These are phyloP conservation scores for Verasper variegatus DNA, from an alignment of 2,113 vertebrate species.

Conservation along the genomic window DNA sequence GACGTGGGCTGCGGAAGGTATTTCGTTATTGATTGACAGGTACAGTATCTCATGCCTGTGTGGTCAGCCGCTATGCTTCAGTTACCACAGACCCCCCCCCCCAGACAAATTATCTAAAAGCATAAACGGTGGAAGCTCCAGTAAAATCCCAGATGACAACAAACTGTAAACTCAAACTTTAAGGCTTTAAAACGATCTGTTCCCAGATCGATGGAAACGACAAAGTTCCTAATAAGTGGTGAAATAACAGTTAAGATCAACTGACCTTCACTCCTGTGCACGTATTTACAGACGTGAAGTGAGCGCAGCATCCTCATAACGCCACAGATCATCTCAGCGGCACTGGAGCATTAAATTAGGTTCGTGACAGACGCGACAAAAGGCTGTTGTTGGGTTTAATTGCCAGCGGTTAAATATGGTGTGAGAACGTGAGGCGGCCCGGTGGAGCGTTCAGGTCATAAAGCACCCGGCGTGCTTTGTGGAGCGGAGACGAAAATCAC, in stretches of 20 bases:
- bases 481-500: slow-evolving; percentile 56
- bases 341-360: slow-evolving; percentile 64
- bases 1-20: no score
- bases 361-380: slow-evolving; percentile 55
- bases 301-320: slow-evolving; percentile 26
- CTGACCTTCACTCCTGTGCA: slow-evolving; percentile 7
- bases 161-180: neutral
- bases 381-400: slow-evolving; percentile 64
- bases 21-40: neutral
- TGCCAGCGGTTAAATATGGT: slow-evolving; percentile 65
- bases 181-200: neutral
- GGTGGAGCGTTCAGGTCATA: slow-evolving; percentile 55
- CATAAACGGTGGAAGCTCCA: neutral
- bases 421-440: slow-evolving; percentile 50
- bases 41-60: neutral
- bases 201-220: neutral
- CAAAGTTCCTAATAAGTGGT: neutral
- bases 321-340: slow-evolving; percentile 51
- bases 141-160: neutral
- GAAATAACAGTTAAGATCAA: neutral
- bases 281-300: slow-evolving; percentile 1
- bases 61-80: no score
- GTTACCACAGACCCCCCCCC: no score
- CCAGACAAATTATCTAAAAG: neutral
- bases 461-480: slow-evolving; percentile 49